phyloP scores from a whole-genome alignment of 1,140 invertebrate species.

The Drosophila sp. region DNA sequence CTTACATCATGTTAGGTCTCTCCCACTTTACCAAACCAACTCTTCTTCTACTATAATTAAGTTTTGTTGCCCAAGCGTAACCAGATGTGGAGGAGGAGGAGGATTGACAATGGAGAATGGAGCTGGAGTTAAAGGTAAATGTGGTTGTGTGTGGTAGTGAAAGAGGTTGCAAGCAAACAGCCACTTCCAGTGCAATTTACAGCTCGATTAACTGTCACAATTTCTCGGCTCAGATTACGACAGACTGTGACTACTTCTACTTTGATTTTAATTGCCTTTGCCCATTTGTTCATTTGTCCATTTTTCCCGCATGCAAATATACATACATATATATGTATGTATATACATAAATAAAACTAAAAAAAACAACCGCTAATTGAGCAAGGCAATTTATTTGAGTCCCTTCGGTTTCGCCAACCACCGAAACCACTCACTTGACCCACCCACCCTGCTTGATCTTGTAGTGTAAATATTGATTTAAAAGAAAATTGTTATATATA shows the following conservation, averaged over 20 bases:
- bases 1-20: constrained; percentile 19
- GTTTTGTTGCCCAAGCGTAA: constrained; percentile 70
- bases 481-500: constrained; percentile 34
- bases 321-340: not conserved
- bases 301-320: not conserved
- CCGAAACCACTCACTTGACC: constrained; percentile 16
- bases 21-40: constrained; percentile 38
- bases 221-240: constrained; percentile 59
- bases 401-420: constrained; percentile 5
- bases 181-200: constrained; percentile 59
- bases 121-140: not conserved
- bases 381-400: constrained; percentile 73
- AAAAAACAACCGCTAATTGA: constrained; percentile 66
- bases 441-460: constrained; percentile 6
- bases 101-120: not conserved
- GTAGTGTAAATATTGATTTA: constrained; percentile 56
- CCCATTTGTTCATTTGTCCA: not conserved
- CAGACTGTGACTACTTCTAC: not conserved
- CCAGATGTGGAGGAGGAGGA: constrained; percentile 34
- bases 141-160: not conserved
- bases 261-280: constrained; percentile 30
- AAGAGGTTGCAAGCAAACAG: constrained; percentile 4
- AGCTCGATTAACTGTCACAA: constrained; percentile 76
- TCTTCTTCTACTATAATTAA: constrained; percentile 70
- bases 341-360: not conserved